Percentiles rank a stretch among this genome's conserved stretches.
These are phyloP conservation scores for Phenganax marumi DNA, from an alignment of 92 coral and sea anemone species.

Conservation along the genomic window DNA sequence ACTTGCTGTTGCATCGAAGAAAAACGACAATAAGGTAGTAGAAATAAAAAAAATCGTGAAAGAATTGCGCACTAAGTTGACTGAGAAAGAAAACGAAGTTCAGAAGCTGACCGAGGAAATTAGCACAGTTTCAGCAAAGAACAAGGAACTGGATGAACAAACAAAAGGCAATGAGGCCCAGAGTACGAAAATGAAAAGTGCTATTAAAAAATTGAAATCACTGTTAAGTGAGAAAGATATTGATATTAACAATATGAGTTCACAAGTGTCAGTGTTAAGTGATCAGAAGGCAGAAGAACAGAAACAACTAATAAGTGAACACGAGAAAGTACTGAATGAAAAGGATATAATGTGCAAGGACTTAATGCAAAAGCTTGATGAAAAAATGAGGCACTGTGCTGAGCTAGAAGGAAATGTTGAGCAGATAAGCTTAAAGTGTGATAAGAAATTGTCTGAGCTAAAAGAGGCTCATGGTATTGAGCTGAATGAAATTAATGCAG, in stretches of 20 bases:
- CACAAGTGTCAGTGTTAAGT: conserved; percentile 59
- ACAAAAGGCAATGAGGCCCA: conserved; percentile 59
- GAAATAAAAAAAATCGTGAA: conserved; percentile 98
- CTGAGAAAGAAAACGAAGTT: conserved; percentile 76
- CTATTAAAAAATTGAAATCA: conserved; percentile 56
- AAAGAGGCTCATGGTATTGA: conserved; percentile 50
- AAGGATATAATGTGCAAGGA: conserved; percentile 64
- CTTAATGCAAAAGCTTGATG: conserved; percentile 60
- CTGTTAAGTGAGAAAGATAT: conserved; percentile 61
- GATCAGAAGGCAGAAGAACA: conserved; percentile 70
- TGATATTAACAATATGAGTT: conserved; percentile 58
- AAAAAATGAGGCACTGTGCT: conserved; percentile 53
- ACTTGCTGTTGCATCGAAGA: conserved; percentile 80
- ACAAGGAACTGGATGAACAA: conserved; percentile 62
- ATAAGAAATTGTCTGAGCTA: conserved; percentile 17
- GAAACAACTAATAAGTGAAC: conserved; percentile 67
- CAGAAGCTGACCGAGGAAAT: conserved; percentile 73
- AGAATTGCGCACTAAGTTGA: conserved; percentile 76
- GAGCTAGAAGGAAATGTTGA: conserved; percentile 59
- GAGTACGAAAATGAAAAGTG: conserved; percentile 52
- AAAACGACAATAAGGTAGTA: conserved; percentile 79
- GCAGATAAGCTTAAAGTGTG: conserved; percentile 11
- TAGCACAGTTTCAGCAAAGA: conserved; percentile 51
- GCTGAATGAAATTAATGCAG: conserved; percentile 59
- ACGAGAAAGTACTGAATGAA: conserved; percentile 54